Percentiles rank a stretch among this genome's conserved stretches.
These are phyloP conservation scores for Aurelia coerulea DNA, from an alignment of 30 jellyfish, hydroid and myxozoan species.

Conservation along the genomic window DNA sequence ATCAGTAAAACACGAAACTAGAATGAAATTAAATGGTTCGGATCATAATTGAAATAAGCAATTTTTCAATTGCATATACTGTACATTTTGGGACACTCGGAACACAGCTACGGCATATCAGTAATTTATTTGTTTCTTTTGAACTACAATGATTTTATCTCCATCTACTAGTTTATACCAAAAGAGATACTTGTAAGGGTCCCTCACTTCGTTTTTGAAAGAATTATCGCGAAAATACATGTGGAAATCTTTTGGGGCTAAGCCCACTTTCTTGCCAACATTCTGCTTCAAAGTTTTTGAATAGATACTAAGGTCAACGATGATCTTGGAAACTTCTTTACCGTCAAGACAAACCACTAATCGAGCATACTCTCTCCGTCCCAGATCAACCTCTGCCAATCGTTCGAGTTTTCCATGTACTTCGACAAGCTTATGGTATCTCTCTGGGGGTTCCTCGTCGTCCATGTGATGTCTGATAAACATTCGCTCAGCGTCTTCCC, in stretches of 20 bases:
- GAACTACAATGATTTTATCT: slow-evolving; percentile 5
- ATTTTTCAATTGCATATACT: no score
- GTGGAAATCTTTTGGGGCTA: slow-evolving; percentile 40
- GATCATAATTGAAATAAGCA: no score
- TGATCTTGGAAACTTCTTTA: slow-evolving; percentile 19
- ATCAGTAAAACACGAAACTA: no score
- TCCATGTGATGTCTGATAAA: slow-evolving; percentile 81
- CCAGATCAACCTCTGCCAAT: slow-evolving; percentile 87
- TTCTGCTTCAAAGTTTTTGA: slow-evolving; percentile 7
- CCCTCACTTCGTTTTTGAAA: slow-evolving; percentile 14
- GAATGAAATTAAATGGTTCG: no score
- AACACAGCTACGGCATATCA: no score
- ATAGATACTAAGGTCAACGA: slow-evolving; percentile 44
- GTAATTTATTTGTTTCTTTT: no score
- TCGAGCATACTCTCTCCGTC: slow-evolving; percentile 21
- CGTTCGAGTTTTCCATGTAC: slow-evolving; percentile 75
- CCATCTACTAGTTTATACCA: slow-evolving; percentile 57
- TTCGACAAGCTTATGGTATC: slow-evolving; percentile 84
- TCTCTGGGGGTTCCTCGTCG: slow-evolving; percentile 70
- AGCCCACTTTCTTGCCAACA: slow-evolving; percentile 39
- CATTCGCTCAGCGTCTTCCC: slow-evolving; percentile 93
- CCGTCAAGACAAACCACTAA: slow-evolving; percentile 11
- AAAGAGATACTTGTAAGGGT: slow-evolving; percentile 13
- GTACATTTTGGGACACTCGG: no score
- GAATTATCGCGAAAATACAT: slow-evolving; percentile 14